These are phyloP conservation scores for Cyclophora albipunctata DNA, from an alignment of 2,888 invertebrate genomes.

Conservation along the genomic window DNA sequence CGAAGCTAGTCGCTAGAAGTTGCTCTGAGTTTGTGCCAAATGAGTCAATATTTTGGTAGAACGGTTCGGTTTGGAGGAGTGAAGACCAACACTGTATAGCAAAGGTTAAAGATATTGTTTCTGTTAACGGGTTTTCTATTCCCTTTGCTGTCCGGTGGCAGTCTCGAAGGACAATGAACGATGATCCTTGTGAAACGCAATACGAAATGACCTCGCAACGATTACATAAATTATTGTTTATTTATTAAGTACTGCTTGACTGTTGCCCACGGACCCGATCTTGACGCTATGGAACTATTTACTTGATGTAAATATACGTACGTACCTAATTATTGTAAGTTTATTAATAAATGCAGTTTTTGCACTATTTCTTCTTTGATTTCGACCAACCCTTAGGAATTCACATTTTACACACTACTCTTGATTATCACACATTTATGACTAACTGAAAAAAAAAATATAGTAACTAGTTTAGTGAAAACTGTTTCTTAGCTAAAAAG, in stretches of 20 bases:
- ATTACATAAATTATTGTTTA: slow-evolving; percentile 36
- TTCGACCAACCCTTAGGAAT: too few relatives aligned
- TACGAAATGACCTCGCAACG: slow-evolving; percentile 39
- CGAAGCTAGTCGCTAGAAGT: too few relatives aligned
- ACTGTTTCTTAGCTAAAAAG: too few relatives aligned
- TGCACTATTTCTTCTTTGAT: slow-evolving; percentile 27
- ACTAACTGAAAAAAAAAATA: too few relatives aligned
- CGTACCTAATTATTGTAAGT: slow-evolving; percentile 28
- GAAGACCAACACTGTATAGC: slow-evolving; percentile 29
- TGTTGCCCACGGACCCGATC: slow-evolving; percentile 71
- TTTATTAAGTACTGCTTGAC: slow-evolving; percentile 64
- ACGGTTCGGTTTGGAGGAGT: slow-evolving; percentile 12
- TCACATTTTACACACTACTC: too few relatives aligned
- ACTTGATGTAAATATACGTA: slow-evolving; percentile 59
- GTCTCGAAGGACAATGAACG: slow-evolving; percentile 19
- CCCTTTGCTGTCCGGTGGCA: slow-evolving; percentile 31
- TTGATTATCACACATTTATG: too few relatives aligned
- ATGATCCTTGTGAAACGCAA: slow-evolving; percentile 32
- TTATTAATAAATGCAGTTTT: slow-evolving; percentile 64
- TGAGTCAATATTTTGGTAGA: not conserved
- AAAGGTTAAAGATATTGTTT: slow-evolving; percentile 19
- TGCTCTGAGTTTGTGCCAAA: too few relatives aligned
- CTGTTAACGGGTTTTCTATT: slow-evolving; percentile 12
- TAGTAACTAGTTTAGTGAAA: too few relatives aligned
- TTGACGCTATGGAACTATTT: slow-evolving; percentile 67